Evolutionary conservation across 2,113 vertebrate genomes (phyloP).

Genomic region (Dromaius novaehollandiae): DNA sequence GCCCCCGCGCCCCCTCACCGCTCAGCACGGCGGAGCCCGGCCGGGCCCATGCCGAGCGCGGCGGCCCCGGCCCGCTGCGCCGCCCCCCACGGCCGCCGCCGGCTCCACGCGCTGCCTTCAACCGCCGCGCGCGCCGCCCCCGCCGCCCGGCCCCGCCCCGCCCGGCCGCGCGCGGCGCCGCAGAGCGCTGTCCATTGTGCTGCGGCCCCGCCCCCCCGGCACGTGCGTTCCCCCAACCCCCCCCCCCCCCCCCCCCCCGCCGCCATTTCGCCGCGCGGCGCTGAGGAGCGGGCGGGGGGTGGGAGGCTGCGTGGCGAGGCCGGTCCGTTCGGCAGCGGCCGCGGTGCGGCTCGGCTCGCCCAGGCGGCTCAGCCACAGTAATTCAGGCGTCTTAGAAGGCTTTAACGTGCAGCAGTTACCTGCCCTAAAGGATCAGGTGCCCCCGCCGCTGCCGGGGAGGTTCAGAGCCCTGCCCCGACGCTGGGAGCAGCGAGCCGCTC

Average conservation of each 20-base stretch:
- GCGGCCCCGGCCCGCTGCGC: background rate
- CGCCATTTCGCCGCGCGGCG: background rate
- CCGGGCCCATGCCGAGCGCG: background rate
- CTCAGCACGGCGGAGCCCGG: background rate
- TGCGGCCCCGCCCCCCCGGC: background rate
- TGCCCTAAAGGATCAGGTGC: background rate
- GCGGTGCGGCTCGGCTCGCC: background rate
- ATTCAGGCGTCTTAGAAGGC: accelerated
- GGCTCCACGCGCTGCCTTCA: background rate
- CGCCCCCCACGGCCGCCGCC: background rate
- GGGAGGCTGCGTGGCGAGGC: background rate
- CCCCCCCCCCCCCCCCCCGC: background rate
- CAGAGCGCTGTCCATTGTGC: constrained; percentile 44
- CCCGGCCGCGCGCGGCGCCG: background rate
- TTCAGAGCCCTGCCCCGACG: background rate
- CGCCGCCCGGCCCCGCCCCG: background rate
- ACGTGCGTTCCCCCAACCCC: background rate
- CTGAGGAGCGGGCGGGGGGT: accelerated
- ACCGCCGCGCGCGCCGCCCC: background rate
- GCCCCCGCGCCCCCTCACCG: background rate
- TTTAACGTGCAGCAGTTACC: accelerated
- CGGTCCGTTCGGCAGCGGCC: background rate
- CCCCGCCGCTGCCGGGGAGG: too few species aligned
- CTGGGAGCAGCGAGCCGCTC: background rate
- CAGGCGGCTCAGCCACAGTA: accelerated